Conservation (phyloP, 2,797 vertebrate genomes). For the Gymnothorax javanicus region DNA sequence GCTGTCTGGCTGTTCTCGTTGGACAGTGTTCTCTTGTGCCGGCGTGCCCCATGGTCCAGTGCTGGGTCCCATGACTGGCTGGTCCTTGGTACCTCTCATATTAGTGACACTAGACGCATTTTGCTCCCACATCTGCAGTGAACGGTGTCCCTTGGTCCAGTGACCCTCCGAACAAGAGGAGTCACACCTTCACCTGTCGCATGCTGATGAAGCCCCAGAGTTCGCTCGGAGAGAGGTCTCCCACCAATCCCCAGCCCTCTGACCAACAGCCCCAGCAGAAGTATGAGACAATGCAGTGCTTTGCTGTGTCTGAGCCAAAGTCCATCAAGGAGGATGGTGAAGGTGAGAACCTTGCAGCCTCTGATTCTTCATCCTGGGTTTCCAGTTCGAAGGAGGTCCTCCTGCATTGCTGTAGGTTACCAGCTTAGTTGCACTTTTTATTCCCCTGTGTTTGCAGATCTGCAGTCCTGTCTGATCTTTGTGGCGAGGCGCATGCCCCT, state of each 20-base stretch:
- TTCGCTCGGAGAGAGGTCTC: constrained; percentile 84
- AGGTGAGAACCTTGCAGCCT: constrained; percentile 70
- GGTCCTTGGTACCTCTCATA: background rate
- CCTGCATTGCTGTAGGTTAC: background rate
- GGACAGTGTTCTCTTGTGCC: background rate
- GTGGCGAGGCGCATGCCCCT: constrained; percentile 94
- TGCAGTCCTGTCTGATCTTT: constrained; percentile 98
- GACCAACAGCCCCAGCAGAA: constrained; percentile 93
- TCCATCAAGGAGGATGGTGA: constrained; percentile 99
- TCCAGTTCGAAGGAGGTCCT: background rate
- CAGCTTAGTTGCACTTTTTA: background rate
- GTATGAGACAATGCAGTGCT: constrained; percentile 99
- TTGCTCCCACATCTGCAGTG: constrained; percentile 67
- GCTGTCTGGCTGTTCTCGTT: background rate
- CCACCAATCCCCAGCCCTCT: constrained; percentile 36
- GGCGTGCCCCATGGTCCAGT: background rate
- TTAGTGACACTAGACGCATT: background rate
- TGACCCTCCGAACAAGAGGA: constrained; percentile 90
- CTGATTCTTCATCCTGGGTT: background rate
- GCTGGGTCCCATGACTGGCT: constrained; percentile 36
- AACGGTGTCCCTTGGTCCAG: constrained; percentile 93
- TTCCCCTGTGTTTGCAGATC: constrained; percentile 71
- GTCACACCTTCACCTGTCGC: constrained; percentile 97
- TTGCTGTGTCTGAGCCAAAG: constrained; percentile 97
- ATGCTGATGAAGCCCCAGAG: constrained; percentile 95